phyloP scores from a whole-genome alignment of 2,888 invertebrate species.

The Himalopsyche tibetana region DNA sequence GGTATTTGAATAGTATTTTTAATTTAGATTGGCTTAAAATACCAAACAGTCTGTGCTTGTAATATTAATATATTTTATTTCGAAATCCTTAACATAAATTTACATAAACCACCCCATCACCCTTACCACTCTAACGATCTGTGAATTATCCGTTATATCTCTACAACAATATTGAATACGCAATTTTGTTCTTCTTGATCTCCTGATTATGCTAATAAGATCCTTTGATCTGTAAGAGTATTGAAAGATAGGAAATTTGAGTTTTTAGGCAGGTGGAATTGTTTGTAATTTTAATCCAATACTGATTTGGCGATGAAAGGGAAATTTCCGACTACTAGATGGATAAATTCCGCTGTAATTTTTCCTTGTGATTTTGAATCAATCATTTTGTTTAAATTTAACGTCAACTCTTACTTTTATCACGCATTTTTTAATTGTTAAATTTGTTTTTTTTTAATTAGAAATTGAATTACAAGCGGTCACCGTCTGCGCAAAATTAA shows the following conservation, averaged over 20 bases:
- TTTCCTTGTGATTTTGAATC: too few relatives aligned
- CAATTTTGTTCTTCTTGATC: neutral
- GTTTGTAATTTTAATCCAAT: neutral
- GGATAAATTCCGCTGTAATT: too few relatives aligned
- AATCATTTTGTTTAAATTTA: too few relatives aligned
- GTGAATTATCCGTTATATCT: conserved; percentile 17
- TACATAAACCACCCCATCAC: neutral
- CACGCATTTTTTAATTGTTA: too few relatives aligned
- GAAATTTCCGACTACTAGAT: neutral
- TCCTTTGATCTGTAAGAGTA: neutral
- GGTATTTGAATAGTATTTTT: too few relatives aligned
- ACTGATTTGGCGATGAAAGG: neutral
- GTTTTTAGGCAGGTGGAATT: neutral
- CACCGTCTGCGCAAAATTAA: too few relatives aligned
- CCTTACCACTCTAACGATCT: conserved; percentile 5
- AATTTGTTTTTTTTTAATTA: too few relatives aligned
- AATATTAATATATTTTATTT: neutral
- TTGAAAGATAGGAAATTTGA: neutral
- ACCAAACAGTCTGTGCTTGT: neutral
- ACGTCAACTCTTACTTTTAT: too few relatives aligned
- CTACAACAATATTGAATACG: conserved; percentile 2
- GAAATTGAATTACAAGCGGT: too few relatives aligned
- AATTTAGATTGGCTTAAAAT: too few relatives aligned
- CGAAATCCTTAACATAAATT: neutral
- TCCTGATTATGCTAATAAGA: neutral